Percentiles rank a stretch among this genome's conserved stretches.
These are phyloP conservation scores for Gymnopithys bicolor DNA, from an alignment of 2,797 vertebrate genomes.

Conservation along the genomic window DNA sequence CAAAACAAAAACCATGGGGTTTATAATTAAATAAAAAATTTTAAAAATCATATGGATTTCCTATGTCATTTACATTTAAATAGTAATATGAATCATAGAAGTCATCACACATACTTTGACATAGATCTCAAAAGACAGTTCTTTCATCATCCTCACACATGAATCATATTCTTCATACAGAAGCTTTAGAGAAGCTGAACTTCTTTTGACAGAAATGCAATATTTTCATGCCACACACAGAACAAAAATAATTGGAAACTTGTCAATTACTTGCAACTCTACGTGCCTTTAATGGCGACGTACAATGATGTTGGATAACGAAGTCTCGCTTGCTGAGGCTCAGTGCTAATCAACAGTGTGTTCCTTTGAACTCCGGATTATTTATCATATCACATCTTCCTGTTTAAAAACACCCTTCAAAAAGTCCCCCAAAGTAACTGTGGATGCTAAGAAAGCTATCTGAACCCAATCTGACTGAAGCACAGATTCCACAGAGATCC, in stretches of 20 bases:
- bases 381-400: neutral
- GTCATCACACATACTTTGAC: neutral
- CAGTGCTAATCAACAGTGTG: neutral
- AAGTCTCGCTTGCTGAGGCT: neutral
- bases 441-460: neutral
- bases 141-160: neutral
- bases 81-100: neutral
- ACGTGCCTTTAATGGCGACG: neutral
- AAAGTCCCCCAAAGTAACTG: neutral
- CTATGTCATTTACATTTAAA: slow-evolving; percentile 22
- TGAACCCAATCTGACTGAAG: neutral
- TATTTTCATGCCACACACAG: neutral
- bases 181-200: neutral
- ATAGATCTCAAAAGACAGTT: neutral
- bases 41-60: neutral
- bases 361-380: neutral
- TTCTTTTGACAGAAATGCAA: neutral
- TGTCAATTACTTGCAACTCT: neutral
- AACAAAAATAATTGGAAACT: slow-evolving; percentile 7
- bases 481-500: neutral
- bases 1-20: neutral
- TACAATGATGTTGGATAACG: neutral
- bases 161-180: neutral
- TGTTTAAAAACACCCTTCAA: neutral
- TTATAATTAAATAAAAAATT: neutral